A percentile compares a stretch with the other conserved stretches of the same genome.
phyloP scores from a whole-genome alignment of 37 sponge, comb jelly and placozoan genomes.

The Cliona cf. orientalis region DNA sequence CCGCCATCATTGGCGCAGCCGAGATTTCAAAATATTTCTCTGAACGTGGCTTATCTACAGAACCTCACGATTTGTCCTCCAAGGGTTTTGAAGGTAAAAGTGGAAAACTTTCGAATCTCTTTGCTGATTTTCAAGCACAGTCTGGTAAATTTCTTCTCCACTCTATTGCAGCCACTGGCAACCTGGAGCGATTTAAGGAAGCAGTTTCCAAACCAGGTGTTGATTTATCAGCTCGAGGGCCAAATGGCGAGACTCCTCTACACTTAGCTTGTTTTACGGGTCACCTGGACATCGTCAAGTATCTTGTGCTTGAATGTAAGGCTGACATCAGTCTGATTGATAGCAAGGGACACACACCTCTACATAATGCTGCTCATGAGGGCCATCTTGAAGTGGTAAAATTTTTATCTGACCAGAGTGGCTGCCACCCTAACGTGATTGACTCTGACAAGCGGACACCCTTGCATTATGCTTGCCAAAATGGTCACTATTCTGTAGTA shows the following conservation, averaged over 20 bases:
- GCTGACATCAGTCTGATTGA: not conserved
- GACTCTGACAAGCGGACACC: conserved; percentile 41
- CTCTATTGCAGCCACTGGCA: conserved; percentile 13
- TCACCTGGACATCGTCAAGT: conserved; percentile 28
- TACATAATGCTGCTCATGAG: conserved; percentile 46
- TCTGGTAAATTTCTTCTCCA: not conserved
- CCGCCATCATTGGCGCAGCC: not conserved
- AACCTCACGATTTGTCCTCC: not conserved
- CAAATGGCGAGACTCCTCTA: conserved; percentile 16
- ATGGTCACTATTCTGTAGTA: conserved; percentile 37
- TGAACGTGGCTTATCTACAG: not conserved
- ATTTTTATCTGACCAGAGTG: not conserved
- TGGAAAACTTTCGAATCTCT: not conserved
- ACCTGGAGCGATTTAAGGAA: conserved; percentile 12
- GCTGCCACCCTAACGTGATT: conserved; percentile 6
- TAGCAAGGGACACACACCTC: conserved; percentile 23
- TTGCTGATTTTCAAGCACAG: not conserved
- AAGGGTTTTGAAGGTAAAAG: not conserved
- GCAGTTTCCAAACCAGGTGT: not conserved
- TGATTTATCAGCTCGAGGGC: not conserved
- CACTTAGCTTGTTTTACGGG: conserved; percentile 12
- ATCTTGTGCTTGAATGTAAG: conserved; percentile 6
- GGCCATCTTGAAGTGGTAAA: conserved; percentile 30
- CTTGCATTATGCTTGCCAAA: conserved; percentile 39
- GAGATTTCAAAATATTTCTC: not conserved